phyloP scores from a whole-genome alignment of 1,140 invertebrate species.

The Euwallacea similis region DNA sequence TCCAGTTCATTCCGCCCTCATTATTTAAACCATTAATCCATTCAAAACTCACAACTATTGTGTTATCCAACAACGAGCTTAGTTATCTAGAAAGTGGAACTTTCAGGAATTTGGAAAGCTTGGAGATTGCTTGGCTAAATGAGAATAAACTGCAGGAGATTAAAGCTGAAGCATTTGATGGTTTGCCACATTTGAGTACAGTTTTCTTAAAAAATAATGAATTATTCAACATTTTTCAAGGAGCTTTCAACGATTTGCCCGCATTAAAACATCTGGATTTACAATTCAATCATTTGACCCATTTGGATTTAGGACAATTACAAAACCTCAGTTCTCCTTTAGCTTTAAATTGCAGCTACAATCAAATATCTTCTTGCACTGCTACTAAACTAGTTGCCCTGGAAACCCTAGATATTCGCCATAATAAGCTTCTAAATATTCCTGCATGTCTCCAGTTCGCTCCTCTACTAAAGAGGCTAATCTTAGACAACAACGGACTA shows the following conservation, averaged over 20 bases:
- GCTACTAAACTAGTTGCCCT: slow-evolving; percentile 61
- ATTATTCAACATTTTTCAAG: slow-evolving; percentile 62
- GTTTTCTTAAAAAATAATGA: slow-evolving; percentile 70
- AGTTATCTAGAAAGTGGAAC: slow-evolving; percentile 63
- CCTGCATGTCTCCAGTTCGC: slow-evolving; percentile 66
- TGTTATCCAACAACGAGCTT: slow-evolving; percentile 74
- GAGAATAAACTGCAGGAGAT: slow-evolving; percentile 69
- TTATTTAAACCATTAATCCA: slow-evolving; percentile 71
- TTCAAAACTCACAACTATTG: slow-evolving; percentile 73
- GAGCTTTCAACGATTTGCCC: slow-evolving; percentile 69
- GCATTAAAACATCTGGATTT: slow-evolving; percentile 70
- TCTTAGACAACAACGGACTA: slow-evolving; percentile 75
- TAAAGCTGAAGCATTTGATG: slow-evolving; percentile 62
- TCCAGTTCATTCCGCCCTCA: slow-evolving; percentile 63
- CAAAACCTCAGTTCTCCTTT: slow-evolving; percentile 67
- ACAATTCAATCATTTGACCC: slow-evolving; percentile 69
- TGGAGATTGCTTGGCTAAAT: slow-evolving; percentile 71
- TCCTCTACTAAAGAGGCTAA: slow-evolving; percentile 65
- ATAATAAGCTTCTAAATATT: slow-evolving; percentile 67
- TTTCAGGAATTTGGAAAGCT: slow-evolving; percentile 64
- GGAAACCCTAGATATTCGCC: slow-evolving; percentile 70
- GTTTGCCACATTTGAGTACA: slow-evolving; percentile 68
- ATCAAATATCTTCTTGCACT: slow-evolving; percentile 64
- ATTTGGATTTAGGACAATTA: slow-evolving; percentile 68
- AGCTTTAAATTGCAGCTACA: slow-evolving; percentile 69